Evolutionary conservation across 2,888 invertebrate species (phyloP).

Genomic region (Agriotes lineatus): DNA sequence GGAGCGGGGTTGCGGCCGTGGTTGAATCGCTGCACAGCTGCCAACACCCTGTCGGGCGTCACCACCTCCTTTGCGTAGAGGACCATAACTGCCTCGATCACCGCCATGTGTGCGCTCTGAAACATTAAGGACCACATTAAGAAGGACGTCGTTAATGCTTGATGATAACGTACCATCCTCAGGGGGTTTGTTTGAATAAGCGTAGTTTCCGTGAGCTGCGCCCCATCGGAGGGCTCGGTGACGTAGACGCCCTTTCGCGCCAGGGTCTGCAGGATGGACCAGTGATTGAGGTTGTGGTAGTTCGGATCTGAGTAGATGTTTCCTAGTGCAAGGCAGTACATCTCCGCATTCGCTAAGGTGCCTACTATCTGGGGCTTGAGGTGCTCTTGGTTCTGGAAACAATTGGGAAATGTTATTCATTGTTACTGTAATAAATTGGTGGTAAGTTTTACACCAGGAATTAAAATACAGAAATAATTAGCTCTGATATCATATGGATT

Average conservation of each 20-base stretch:
- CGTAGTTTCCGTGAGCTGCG: conserved; percentile 93
- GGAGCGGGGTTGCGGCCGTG: conserved; percentile 67
- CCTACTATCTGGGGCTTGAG: conserved; percentile 94
- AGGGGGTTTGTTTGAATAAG: conserved; percentile 96
- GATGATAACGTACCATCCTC: conserved; percentile 80
- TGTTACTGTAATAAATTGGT: too few species aligned
- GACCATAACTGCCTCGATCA: conserved; percentile 95
- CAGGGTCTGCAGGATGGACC: conserved; percentile 93
- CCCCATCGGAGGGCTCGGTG: conserved; percentile 81
- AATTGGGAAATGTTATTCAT: conserved; percentile 17
- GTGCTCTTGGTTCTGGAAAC: conserved; percentile 86
- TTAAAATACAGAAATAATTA: too few species aligned
- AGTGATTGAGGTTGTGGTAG: conserved; percentile 95
- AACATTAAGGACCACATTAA: conserved; percentile 55
- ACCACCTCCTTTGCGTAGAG: conserved; percentile 94
- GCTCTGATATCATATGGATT: too few species aligned
- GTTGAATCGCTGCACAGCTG: conserved; percentile 86
- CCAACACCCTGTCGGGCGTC: conserved; percentile 86
- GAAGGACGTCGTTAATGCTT: conserved; percentile 30
- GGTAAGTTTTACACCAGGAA: too few species aligned
- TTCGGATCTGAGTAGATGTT: conserved; percentile 97
- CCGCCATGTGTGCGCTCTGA: conserved; percentile 95
- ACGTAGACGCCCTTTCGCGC: conserved; percentile 92
- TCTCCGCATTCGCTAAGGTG: conserved; percentile 91
- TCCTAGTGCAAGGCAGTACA: conserved; percentile 93